A percentile compares a stretch with the other conserved stretches of the same genome.
Evolutionary conservation across 2,888 invertebrate genomes (phyloP).

Genomic region (Acheta domesticus): DNA sequence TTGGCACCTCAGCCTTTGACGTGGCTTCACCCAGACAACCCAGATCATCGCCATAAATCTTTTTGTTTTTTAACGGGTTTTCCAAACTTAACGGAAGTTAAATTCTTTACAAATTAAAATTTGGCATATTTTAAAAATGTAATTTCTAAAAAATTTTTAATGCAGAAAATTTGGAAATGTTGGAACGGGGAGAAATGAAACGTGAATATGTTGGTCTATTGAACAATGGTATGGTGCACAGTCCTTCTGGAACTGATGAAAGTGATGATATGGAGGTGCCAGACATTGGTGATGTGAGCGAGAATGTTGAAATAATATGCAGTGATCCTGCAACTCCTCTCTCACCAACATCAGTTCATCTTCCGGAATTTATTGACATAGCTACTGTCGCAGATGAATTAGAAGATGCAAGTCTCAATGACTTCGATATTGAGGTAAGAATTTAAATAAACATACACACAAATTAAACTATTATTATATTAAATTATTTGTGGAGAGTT

Average conservation of each 20-base stretch:
- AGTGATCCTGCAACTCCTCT: slow-evolving; percentile 36
- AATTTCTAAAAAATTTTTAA: slow-evolving; percentile 35
- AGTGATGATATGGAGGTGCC: slow-evolving; percentile 35
- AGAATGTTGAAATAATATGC: slow-evolving; percentile 46
- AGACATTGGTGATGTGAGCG: slow-evolving; percentile 3
- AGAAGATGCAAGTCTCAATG: slow-evolving; percentile 48
- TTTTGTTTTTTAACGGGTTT: no score
- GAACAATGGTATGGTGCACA: slow-evolving; percentile 33
- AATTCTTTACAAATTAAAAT: no score
- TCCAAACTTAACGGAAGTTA: no score
- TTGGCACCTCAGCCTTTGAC: no score
- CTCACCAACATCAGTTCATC: slow-evolving; percentile 34
- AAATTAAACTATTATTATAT: no score
- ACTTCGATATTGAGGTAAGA: slow-evolving; percentile 19
- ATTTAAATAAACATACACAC: not conserved
- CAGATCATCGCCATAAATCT: no score
- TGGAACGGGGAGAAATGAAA: slow-evolving; percentile 87
- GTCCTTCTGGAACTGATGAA: slow-evolving; percentile 33
- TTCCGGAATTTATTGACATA: slow-evolving; percentile 29
- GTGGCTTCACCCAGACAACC: no score
- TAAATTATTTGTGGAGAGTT: no score
- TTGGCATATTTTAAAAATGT: no score
- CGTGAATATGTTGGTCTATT: slow-evolving; percentile 50
- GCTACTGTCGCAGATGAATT: slow-evolving; percentile 21
- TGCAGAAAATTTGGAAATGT: slow-evolving; percentile 70